A percentile compares a stretch with the other conserved stretches of the same genome.
Evolutionary conservation across 2,797 vertebrate genomes (phyloP).

Genomic region (Sandelia bainsii): DNA sequence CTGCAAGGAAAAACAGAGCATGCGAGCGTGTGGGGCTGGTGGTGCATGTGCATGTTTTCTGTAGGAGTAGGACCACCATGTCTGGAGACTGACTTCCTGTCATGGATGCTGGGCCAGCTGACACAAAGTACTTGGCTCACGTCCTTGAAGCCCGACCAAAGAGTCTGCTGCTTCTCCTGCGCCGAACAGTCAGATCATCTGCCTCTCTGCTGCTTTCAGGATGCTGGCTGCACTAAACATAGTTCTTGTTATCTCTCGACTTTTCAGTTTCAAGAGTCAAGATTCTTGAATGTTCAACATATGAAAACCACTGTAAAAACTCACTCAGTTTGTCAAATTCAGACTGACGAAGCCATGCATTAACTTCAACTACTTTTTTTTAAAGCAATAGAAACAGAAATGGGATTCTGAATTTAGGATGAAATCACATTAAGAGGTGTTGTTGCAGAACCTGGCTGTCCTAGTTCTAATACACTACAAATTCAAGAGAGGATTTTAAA

Average conservation of each 20-base stretch:
- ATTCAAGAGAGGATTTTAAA: too few species aligned
- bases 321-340: too few species aligned
- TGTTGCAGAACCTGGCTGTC: too few species aligned
- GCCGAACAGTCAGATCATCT: constrained; percentile 56
- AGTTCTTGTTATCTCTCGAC: constrained; percentile 22
- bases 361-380: too few species aligned
- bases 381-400: too few species aligned
- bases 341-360: too few species aligned
- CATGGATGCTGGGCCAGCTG: constrained; percentile 79
- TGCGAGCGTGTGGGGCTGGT: constrained; percentile 41
- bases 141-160: constrained; percentile 69
- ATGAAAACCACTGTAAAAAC: too few species aligned
- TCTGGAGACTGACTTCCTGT: constrained; percentile 84
- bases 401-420: too few species aligned
- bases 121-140: constrained; percentile 77
- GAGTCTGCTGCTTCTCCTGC: constrained; percentile 69
- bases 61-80: constrained; percentile 88
- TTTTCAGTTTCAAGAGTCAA: constrained; percentile 5
- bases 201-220: constrained; percentile 40
- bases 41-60: constrained; percentile 66
- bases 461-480: too few species aligned
- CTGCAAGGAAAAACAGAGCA: constrained; percentile 45
- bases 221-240: constrained; percentile 25
- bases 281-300: too few species aligned
- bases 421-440: too few species aligned